phyloP scores from a whole-genome alignment of 1,140 invertebrate species.

The Carposina sasakii region DNA sequence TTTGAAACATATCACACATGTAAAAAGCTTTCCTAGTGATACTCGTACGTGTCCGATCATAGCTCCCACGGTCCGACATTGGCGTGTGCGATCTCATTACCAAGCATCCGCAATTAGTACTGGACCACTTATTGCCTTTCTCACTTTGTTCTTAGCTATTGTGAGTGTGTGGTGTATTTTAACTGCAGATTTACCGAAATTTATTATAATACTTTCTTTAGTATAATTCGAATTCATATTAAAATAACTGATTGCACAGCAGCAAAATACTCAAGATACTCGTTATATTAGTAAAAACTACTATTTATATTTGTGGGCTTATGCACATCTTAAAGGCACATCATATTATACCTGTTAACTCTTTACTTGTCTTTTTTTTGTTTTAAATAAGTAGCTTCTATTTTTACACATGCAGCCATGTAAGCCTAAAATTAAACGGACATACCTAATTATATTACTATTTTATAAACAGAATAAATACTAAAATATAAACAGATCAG shows the following conservation, averaged over 20 bases:
- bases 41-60: no score
- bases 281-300: background rate
- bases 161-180: background rate
- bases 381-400: no score
- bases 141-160: slow-evolving; percentile 16
- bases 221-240: background rate
- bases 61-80: slow-evolving; percentile 46
- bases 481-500: no score
- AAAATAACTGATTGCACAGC: background rate
- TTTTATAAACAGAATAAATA: no score
- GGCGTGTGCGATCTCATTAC: slow-evolving; percentile 57
- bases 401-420: no score
- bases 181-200: background rate
- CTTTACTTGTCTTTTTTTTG: no score
- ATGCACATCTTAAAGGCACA: no score
- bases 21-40: no score
- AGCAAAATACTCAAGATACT: background rate
- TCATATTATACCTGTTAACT: no score
- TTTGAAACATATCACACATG: no score
- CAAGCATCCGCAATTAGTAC: slow-evolving; percentile 53
- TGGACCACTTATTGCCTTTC: slow-evolving; percentile 30
- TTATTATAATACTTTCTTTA: background rate
- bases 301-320: background rate
- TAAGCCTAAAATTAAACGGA: no score
- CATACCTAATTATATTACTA: no score